These are phyloP conservation scores for Aphelocoma coerulescens DNA, from an alignment of 2,113 vertebrate species.

Conservation along the genomic window DNA sequence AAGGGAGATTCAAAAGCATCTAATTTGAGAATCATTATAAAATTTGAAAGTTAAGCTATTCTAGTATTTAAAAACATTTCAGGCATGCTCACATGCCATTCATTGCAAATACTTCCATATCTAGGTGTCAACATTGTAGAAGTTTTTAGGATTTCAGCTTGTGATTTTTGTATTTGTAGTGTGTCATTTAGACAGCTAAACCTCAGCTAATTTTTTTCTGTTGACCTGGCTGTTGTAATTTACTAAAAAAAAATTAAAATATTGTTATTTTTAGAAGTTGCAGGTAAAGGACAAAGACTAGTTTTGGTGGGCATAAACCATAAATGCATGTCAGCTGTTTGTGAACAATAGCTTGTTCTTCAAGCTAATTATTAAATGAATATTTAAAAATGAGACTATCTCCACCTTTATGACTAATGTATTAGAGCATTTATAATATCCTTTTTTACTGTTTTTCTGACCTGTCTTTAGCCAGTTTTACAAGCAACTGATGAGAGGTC, in stretches of 20 bases:
- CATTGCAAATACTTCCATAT: not conserved
- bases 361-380: not conserved
- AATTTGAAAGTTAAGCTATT: not conserved
- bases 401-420: not conserved
- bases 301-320: not conserved
- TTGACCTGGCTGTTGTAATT: not conserved
- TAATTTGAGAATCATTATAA: not conserved
- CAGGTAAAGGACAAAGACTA: not conserved
- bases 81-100: not conserved
- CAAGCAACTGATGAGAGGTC: constrained; percentile 33
- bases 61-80: not conserved
- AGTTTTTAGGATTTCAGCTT: not conserved
- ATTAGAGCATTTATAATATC: not conserved
- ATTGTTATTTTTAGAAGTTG: not conserved
- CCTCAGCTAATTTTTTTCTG: not conserved
- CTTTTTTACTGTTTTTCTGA: not conserved
- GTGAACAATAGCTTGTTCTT: not conserved
- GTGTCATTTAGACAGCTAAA: not conserved
- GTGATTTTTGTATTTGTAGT: not conserved
- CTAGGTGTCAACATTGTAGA: not conserved
- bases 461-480: constrained; percentile 28
- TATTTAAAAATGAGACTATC: not conserved
- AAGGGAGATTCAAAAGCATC: not conserved
- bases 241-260: not conserved
- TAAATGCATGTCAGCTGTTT: not conserved